phyloP scores from a whole-genome alignment of 2,888 invertebrate genomes.

The Margaritifera margaritifera region DNA sequence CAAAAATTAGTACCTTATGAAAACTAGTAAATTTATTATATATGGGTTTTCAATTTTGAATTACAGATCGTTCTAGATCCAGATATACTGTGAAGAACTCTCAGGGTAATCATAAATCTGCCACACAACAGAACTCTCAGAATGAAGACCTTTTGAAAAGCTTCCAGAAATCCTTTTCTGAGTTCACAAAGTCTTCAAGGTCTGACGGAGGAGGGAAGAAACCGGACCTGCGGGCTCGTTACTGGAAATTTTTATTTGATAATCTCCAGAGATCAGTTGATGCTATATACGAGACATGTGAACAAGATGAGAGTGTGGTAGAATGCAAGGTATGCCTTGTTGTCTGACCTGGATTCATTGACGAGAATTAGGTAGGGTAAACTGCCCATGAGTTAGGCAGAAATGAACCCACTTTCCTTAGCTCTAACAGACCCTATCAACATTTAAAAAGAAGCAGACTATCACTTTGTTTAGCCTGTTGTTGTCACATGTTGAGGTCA shows the following conservation, averaged over 20 bases:
- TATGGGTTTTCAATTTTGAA: background rate
- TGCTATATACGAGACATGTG: conserved; percentile 96
- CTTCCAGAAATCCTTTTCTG: conserved; percentile 31
- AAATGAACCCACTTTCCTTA: too few species aligned
- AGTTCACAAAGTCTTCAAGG: conserved; percentile 60
- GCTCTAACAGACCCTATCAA: too few species aligned
- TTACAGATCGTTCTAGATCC: conserved; percentile 41
- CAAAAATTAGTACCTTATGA: background rate
- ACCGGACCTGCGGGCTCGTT: conserved; percentile 87
- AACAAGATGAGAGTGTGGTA: conserved; percentile 92
- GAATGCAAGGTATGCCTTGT: conserved; percentile 81
- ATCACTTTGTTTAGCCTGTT: too few species aligned
- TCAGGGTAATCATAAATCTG: too few species aligned
- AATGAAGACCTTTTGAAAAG: conserved; percentile 19
- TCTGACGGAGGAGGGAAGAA: conserved; percentile 60
- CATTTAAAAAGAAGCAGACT: too few species aligned
- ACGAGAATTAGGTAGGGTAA: too few species aligned
- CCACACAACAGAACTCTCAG: conserved; percentile 6
- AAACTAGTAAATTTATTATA: background rate
- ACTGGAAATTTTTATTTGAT: conserved; percentile 96
- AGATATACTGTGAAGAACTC: conserved; percentile 30
- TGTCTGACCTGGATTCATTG: conserved; percentile 7
- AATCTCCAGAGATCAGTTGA: conserved; percentile 94
- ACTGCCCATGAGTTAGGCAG: too few species aligned
- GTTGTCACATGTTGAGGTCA: too few species aligned